Evolutionary conservation across 2,113 vertebrate genomes (phyloP).

Genomic region (Cricetomys ansorgei): DNA sequence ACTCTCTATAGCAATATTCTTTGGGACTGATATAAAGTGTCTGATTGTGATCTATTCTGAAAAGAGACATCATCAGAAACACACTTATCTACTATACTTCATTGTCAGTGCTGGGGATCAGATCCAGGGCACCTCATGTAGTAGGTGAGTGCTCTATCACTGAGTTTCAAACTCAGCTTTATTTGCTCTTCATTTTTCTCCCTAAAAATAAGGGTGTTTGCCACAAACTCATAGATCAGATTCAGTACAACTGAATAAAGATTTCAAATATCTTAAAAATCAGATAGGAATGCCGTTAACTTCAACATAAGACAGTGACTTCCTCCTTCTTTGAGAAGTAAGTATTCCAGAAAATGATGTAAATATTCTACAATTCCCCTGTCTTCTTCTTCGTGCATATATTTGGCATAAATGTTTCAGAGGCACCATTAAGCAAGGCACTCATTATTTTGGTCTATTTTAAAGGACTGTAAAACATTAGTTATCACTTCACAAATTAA

Average conservation of each 20-base stretch:
- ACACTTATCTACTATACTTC: not conserved
- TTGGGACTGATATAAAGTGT: not conserved
- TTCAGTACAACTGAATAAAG: not conserved
- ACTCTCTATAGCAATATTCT: not conserved
- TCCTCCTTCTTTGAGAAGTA: not conserved
- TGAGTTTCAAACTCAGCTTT: too few species aligned
- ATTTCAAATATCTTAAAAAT: slow-evolving; percentile 11
- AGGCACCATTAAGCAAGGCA: not conserved
- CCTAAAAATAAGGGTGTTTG: not conserved
- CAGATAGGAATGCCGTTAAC: not conserved
- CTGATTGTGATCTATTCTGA: not conserved
- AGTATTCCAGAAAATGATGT: not conserved
- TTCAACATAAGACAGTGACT: not conserved
- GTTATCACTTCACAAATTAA: not conserved
- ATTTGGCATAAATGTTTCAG: not conserved
- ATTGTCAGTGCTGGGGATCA: not conserved
- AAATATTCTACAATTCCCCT: not conserved
- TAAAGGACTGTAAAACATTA: slow-evolving; percentile 1
- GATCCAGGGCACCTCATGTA: not conserved
- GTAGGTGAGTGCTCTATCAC: not conserved
- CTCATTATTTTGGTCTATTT: not conserved
- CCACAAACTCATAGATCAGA: not conserved
- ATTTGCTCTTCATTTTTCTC: not conserved
- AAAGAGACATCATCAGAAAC: not conserved
- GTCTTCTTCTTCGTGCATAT: not conserved